Evolutionary conservation across 1,140 invertebrate genomes (phyloP).

Genomic region (Aphelenchoides besseyi): DNA sequence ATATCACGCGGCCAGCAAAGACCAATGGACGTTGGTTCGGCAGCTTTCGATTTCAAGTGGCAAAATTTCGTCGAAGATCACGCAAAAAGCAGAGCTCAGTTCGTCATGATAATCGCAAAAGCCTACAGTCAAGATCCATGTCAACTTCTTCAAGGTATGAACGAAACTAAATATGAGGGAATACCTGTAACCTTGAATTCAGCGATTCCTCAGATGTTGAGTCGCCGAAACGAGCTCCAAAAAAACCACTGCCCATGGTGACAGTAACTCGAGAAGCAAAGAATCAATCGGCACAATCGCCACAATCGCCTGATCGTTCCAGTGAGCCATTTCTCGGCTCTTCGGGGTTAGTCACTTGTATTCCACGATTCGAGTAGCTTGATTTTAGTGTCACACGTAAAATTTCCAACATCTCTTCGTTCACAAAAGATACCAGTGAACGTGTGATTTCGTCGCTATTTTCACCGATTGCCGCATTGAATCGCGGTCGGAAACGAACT

Average conservation of each 20-base stretch:
- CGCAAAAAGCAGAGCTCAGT: not conserved
- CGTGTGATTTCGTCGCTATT: constrained; percentile 52
- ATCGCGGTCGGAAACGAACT: constrained; percentile 53
- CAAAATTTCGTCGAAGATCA: not conserved
- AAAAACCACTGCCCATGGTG: constrained; percentile 17
- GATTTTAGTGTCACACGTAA: constrained; percentile 46
- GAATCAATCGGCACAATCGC: constrained; percentile 3
- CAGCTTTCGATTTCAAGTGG: not conserved
- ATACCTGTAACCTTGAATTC: not conserved
- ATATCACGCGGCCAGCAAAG: not conserved
- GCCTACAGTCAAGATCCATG: constrained; percentile 1
- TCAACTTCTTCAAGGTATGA: constrained; percentile 17
- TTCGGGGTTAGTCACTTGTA: constrained; percentile 12
- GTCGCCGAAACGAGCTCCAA: constrained; percentile 7
- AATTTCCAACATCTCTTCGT: constrained; percentile 37
- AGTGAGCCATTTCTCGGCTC: constrained; percentile 20
- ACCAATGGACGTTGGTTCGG: constrained; percentile 3
- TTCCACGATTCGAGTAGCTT: constrained; percentile 5
- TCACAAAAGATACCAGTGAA: constrained; percentile 41
- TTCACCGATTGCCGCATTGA: constrained; percentile 54
- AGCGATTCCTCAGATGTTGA: constrained; percentile 12
- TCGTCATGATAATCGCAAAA: not conserved
- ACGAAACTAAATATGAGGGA: not conserved
- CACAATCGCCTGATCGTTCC: constrained; percentile 4
- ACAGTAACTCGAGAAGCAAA: constrained; percentile 24